Conservation (phyloP, 1,140 invertebrate species). For the Heliothis subflexa region DNA sequence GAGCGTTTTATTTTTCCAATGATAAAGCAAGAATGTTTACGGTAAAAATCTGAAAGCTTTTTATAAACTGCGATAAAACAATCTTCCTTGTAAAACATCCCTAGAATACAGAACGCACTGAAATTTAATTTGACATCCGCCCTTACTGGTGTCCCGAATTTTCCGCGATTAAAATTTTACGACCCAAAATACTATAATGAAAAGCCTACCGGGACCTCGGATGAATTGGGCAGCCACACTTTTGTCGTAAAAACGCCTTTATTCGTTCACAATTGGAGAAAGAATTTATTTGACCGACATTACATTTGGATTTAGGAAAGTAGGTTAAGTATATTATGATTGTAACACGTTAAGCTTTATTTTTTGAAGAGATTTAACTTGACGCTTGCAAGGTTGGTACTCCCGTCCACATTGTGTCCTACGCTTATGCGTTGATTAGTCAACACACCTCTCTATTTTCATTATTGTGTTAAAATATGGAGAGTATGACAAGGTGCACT, state of each 20-base stretch:
- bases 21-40: not conserved
- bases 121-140: conserved; percentile 44
- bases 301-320: not conserved
- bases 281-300: conserved; percentile 37
- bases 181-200: conserved; percentile 50
- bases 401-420: no score
- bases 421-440: no score
- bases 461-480: no score
- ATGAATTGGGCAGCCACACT: conserved; percentile 46
- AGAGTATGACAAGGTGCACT: no score
- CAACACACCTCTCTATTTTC: no score
- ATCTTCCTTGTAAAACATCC: conserved; percentile 22
- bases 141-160: conserved; percentile 39
- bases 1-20: not conserved
- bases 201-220: conserved; percentile 34
- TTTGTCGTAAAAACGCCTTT: conserved; percentile 51
- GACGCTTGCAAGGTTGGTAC: no score
- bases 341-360: not conserved
- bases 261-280: conserved; percentile 46
- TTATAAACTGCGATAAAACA: conserved; percentile 23
- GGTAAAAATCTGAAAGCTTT: conserved; percentile 4
- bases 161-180: conserved; percentile 52
- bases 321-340: not conserved
- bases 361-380: no score
- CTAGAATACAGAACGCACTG: conserved; percentile 16